These are phyloP conservation scores for Phocoena sinus DNA, from an alignment of 2,113 vertebrate genomes.

Conservation along the genomic window DNA sequence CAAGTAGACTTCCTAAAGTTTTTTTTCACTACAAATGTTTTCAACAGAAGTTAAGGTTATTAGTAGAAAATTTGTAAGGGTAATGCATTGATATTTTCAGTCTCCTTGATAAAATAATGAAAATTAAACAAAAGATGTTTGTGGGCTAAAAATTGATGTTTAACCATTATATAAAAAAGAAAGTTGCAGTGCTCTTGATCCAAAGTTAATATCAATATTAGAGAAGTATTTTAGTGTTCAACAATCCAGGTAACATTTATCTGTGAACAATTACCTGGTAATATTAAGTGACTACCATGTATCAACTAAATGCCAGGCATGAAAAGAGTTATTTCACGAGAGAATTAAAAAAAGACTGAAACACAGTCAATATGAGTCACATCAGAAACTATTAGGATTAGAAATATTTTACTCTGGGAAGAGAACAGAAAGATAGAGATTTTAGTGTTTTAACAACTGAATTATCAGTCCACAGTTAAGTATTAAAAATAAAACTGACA, in stretches of 20 bases:
- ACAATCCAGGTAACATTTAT: not conserved
- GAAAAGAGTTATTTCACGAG: not conserved
- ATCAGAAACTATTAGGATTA: not conserved
- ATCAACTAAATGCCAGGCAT: not conserved
- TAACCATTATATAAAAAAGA: not conserved
- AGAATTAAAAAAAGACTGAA: not conserved
- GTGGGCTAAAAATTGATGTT: not conserved
- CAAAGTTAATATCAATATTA: not conserved
- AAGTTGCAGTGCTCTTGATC: not conserved
- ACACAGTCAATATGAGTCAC: not conserved
- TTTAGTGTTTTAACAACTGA: conserved; percentile 15
- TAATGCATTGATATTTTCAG: not conserved
- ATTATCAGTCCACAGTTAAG: conserved; percentile 30
- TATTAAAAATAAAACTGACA: conserved; percentile 45
- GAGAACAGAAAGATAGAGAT: not conserved
- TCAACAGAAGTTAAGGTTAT: not conserved
- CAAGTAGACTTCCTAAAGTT: not conserved
- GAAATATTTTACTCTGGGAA: not conserved
- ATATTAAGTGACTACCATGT: not conserved
- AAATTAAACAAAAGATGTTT: not conserved
- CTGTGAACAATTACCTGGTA: not conserved
- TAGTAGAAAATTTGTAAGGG: not conserved
- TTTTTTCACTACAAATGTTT: not conserved
- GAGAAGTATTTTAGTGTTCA: not conserved
- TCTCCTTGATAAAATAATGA: not conserved